Base-by-base conservation (phyloP, 2,888 invertebrate genomes). In the Meloe dianella region DNA sequence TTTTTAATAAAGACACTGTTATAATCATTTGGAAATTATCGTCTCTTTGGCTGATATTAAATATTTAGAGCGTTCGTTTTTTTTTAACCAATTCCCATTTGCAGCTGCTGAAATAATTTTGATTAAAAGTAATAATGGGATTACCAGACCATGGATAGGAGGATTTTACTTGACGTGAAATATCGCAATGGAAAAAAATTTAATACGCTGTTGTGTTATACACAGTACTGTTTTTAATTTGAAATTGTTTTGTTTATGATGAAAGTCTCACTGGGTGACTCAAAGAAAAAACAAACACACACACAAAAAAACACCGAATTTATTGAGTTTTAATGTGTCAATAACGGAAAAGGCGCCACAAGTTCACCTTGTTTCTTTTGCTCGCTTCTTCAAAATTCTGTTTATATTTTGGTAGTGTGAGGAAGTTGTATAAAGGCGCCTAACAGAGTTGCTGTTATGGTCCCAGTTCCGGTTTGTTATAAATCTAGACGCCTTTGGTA, bases 111-210 rank as follows among this genome's bases (percentile, higher is more conserved):
- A 67, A 63, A 63, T 67, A 61, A 65, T 65, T 67, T 67, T 67
- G 63, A 67, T 67, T 67, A 67, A 67, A 67, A 67, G 67, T 63
- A 67, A 67, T 67, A 67, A 67, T 67, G 67, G 67, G 67, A 67
- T 67, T 67, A 63, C 61, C 59, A 30, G 14, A 14, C 10, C 12
- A 4, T 24, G 17, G 20, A 66, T 51, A 38, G 30, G 59, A 57
- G 51, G 61, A 66, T 66, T 66, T 63, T 41, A 47, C 30, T 41
- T 57, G 64, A 67, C 67, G 51, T 67, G 64, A 67, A 67, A 67
- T 67, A 67, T 67, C 9, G 67, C 63, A 64, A 67, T 64, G 51
- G 62, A 27, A 56, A 67, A 64, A 64, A 67, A 67, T 67, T 67
- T 61, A 67, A 65, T 60, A 60, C 60, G 47, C 47, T 47, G 51